A percentile compares a stretch with the other conserved stretches of the same genome.
Evolutionary conservation across 1,140 invertebrate genomes (phyloP).

Genomic region (Drosophila insularis): DNA sequence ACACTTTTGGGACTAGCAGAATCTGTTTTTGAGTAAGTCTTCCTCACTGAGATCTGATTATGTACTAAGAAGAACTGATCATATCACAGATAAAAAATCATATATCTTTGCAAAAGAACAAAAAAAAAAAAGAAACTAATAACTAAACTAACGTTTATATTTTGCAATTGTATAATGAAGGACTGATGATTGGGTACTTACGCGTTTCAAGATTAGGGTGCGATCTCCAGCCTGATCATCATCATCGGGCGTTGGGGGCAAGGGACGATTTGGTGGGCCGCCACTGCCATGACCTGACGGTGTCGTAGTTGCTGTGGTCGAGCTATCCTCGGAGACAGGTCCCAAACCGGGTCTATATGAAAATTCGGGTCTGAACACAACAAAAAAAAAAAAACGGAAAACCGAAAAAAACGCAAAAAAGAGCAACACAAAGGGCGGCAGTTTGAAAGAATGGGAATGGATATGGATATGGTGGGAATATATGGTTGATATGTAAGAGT

Average conservation of each 20-base stretch:
- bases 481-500: not conserved
- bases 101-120: slow-evolving; percentile 19
- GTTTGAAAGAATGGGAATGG: slow-evolving; percentile 43
- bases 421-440: slow-evolving; percentile 74
- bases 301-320: slow-evolving; percentile 71
- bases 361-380: slow-evolving; percentile 89
- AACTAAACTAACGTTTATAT: slow-evolving; percentile 56
- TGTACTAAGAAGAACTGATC: slow-evolving; percentile 17
- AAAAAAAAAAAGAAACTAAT: slow-evolving; percentile 21
- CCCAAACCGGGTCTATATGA: slow-evolving; percentile 91
- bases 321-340: slow-evolving; percentile 83
- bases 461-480: slow-evolving; percentile 24
- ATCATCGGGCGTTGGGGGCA: slow-evolving; percentile 96
- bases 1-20: slow-evolving; percentile 37
- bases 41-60: not conserved
- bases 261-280: slow-evolving; percentile 93
- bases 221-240: slow-evolving; percentile 90
- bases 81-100: slow-evolving; percentile 43
- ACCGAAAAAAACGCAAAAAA: slow-evolving; percentile 35
- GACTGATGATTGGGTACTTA: slow-evolving; percentile 83
- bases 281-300: slow-evolving; percentile 84
- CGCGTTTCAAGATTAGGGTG: slow-evolving; percentile 94
- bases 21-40: slow-evolving; percentile 20
- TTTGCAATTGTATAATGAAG: not conserved
- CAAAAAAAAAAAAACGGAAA: slow-evolving; percentile 55